phyloP scores from a whole-genome alignment of 1,140 invertebrate genomes.

The Adelges cooleyi region DNA sequence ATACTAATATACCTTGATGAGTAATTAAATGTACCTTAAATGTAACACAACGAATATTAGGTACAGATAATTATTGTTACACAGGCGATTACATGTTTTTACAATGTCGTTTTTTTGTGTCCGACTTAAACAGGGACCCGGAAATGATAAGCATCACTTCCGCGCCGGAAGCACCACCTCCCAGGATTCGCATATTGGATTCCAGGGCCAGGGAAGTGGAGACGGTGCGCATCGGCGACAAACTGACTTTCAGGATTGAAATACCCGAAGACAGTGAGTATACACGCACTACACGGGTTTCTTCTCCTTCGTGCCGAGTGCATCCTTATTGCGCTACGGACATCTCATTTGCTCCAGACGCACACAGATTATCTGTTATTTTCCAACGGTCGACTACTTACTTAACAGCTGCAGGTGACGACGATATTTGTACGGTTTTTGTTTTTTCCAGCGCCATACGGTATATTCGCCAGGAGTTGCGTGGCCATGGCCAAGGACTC shows the following conservation, averaged over 20 bases:
- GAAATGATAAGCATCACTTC: constrained; percentile 92
- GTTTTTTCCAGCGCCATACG: constrained; percentile 66
- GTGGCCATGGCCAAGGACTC: constrained; percentile 95
- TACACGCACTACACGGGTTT: no score
- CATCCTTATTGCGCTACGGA: no score
- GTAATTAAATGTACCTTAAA: no score
- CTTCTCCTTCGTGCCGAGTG: no score
- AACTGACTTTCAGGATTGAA: constrained; percentile 87
- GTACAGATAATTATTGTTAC: no score
- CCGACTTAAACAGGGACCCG: constrained; percentile 53
- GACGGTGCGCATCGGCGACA: constrained; percentile 87
- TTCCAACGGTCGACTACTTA: no score
- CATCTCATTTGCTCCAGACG: no score
- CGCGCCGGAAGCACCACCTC: constrained; percentile 84
- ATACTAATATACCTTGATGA: no score
- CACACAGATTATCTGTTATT: no score
- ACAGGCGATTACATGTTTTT: no score
- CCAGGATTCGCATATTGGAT: constrained; percentile 83
- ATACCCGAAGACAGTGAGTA: constrained; percentile 86
- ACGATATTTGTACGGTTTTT: background rate
- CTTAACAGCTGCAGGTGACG: background rate
- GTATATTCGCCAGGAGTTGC: constrained; percentile 88
- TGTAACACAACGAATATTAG: no score
- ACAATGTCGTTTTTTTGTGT: no score
- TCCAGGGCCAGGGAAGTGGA: constrained; percentile 73